Conservation (phyloP, 2,797 vertebrate species). For the Cirrhinus mrigala region DNA sequence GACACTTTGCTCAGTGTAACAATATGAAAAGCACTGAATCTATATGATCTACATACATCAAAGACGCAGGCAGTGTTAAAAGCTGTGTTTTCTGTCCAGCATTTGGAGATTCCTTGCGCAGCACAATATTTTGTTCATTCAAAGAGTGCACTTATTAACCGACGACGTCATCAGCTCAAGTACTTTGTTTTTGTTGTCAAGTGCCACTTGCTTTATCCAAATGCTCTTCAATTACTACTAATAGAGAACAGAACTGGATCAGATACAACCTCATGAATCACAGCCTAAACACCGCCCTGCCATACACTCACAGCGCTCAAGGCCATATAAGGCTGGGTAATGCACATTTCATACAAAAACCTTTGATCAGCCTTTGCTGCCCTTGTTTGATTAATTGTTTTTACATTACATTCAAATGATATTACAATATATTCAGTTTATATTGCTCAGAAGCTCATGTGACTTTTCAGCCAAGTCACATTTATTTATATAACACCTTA, state of each 20-base stretch:
- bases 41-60: background rate
- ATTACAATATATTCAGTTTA: background rate
- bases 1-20: background rate
- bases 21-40: background rate
- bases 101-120: constrained; percentile 46
- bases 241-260: constrained; percentile 28
- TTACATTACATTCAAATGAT: background rate
- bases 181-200: constrained; percentile 56
- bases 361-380: background rate
- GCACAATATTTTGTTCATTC: constrained; percentile 23
- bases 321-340: background rate
- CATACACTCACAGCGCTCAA: background rate
- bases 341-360: background rate
- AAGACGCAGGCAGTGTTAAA: no score
- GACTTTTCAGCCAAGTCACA: background rate
- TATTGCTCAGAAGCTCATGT: background rate
- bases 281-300: background rate
- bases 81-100: constrained; percentile 21
- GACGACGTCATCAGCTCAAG: constrained; percentile 50
- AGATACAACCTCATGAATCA: constrained; percentile 39
- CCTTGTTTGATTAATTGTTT: background rate
- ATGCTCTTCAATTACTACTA: constrained; percentile 47
- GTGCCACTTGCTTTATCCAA: constrained; percentile 46
- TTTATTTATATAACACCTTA: background rate
- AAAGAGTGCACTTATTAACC: constrained; percentile 24